Base-by-base conservation (phyloP, 2,113 vertebrate species). In the Mola mola region DNA sequence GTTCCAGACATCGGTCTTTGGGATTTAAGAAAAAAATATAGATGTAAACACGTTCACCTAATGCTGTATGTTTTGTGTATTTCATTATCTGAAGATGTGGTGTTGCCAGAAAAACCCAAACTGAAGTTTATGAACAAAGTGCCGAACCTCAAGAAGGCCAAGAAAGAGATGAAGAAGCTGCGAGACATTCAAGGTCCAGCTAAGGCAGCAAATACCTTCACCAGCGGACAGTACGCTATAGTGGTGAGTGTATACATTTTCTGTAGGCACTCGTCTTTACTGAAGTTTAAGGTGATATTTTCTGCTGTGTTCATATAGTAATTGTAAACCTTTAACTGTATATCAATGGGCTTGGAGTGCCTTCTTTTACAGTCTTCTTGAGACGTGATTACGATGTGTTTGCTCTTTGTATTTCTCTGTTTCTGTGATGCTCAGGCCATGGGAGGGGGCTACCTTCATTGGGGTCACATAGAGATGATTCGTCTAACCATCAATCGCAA, bases 401-500 rank as follows among this genome's bases (percentile, higher is more conserved):
- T n/a, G n/a, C n/a, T n/a, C n/a, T 5, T 21, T 21, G 29, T 33
- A 29, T 41, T 2, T 51, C 0, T 42, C 8, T 63, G 12, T 41
- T 20, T 40, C 7, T 37, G 0, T 60, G 26, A 12, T 50, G 13
- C 28, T 0, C 69, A 98, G 97, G 96, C 97, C 0, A 4, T 98
- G 62, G 95, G 94, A 38, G 97, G 97, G 0, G 97, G 97, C 0
- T 98, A 96, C 78, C 89, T 99, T 15, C 95, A 90, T 4, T 98
- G 95, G 94, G 96, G 96, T 34, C 97, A 98, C 89, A 86, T 98
- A 0, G 97, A 99, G 88, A 98, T 99, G 96, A 97, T 98, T 11
- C 94, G 97, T 36, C 79, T 98, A 34, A 96, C 93, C 0, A 88
- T 98, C 66, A 97, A 94, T 38, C 93, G 96, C n/a, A 78, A 79